Evolutionary conservation across 2,797 vertebrate genomes (phyloP), one percentile per base, ranked within the genome.

Genomic region (Calcarius lapponicus): DNA sequence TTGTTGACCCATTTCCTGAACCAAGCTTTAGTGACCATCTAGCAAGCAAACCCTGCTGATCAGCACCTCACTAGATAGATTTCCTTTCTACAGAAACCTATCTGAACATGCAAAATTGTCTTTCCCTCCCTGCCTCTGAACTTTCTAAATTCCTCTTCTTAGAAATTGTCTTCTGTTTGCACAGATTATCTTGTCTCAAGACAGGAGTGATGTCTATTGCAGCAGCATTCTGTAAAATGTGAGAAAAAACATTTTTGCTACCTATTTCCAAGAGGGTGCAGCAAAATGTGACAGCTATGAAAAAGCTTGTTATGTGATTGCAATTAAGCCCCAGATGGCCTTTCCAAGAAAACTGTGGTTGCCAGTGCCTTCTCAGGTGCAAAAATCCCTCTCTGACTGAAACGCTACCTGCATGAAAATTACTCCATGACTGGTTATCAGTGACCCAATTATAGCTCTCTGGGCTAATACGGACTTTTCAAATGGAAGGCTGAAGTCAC

Each of bases 191-290:
- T 47, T 69, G 7, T 75, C 38, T 47, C 7, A 4, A 28, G n/a
- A 26, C 28, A 75, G 25, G 12, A 81, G 26, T 0, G 1, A 6
- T 74, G 20, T 56, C 19, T 78, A 4, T 61, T 48, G 28, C 18
- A 86, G 21, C 13, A 80, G 6, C 8, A 2, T 26, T 74, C 22
- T 43, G 6, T 21, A 74, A 91, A 89, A 80, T 4, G 0, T 45
- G 25, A 73, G 11, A 58, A 80, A 85, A 31, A 72, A 3, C 3
- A 20, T 58, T 64, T 45, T 66, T 80, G 14, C 58, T 76, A 29
- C 7, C 10, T 5, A 1, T 2, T 6, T 76, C 4, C 47, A 62
- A 66, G 13, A 76, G 0, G 2, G 9, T 58, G 13, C 7, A 89
- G 34, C 8, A 87, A 75, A 89, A 62, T 22, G 17, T 61, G 42